Base-by-base conservation (phyloP, 2,888 invertebrate species). In the Heteromurus nitidus region DNA sequence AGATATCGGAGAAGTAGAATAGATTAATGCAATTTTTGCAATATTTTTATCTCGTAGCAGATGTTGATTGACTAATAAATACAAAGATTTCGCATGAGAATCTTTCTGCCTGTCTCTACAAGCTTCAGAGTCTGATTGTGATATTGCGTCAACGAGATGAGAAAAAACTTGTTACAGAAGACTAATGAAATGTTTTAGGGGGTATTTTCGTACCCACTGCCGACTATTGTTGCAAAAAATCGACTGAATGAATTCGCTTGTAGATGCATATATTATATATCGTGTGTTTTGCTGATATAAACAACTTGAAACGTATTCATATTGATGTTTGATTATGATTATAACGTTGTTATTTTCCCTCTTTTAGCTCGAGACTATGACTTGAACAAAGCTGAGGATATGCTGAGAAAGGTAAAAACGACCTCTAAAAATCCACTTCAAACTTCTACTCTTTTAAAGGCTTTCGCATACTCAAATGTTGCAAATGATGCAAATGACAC, bases 331-430 rank as follows among this genome's bases (percentile, higher is more conserved):
- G 36, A 5, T 5, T 13, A 36, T 36, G 5, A 9, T 36, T 9
- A 36, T 36, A 36, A 36, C n/a, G n/a, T 36, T 13, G 36, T 36
- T 36, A 9, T 13, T 36, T 36, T 36, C 13, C 13, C 5, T 36
- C 58, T 65, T 76, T 67, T 26, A 82, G 82, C 82, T 11, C 64
- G 82, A 60, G 76, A 82, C 18, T 67, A 82, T 60, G 76, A 82
- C 53, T 26, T 82, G 20, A 55, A 20, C 42, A 72, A 82, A 50
- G 77, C 77, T 1, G 77, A 72, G 18, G 82, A 82, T 7, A 82
- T 82, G 82, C 76, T 82, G 20, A 72, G 82, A 1, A 76, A 77
- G 77, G 82, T 82, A 76, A 47, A 55, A 1, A 36, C 13, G 5
- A 53, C 75, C n/a, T n/a, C n/a, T n/a, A n/a, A n/a, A n/a, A n/a